These are phyloP conservation scores for Scopus umbretta DNA, from an alignment of 2,113 vertebrate genomes.

Conservation along the genomic window DNA sequence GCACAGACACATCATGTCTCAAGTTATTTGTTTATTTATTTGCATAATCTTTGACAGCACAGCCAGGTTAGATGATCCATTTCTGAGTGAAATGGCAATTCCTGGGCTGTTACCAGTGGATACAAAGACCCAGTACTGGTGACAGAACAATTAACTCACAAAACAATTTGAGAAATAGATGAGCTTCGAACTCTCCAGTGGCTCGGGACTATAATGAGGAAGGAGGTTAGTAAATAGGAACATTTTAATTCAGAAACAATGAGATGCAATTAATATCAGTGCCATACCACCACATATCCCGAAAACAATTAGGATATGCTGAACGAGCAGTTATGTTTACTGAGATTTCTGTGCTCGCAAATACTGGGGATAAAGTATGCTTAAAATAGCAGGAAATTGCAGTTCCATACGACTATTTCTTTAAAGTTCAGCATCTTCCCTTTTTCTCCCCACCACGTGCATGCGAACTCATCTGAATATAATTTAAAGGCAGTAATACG, in stretches of 20 bases:
- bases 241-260: background rate
- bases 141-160: background rate
- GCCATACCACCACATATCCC: background rate
- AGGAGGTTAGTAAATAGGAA: background rate
- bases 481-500: background rate
- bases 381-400: background rate
- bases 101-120: background rate
- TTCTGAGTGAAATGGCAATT: background rate
- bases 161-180: background rate
- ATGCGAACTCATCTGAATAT: fast-evolving
- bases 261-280: background rate
- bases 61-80: background rate
- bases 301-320: background rate
- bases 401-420: background rate
- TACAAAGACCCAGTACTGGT: background rate
- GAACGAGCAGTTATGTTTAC: background rate
- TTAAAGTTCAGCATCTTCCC: background rate
- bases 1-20: background rate
- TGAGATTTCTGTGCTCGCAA: background rate
- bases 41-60: background rate
- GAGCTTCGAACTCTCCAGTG: background rate
- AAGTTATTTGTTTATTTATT: background rate
- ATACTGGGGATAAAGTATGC: background rate
- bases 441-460: background rate
- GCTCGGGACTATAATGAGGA: background rate